These are phyloP conservation scores for Halocynthia aurantium DNA, from an alignment of 23 tunicate genomes.

Conservation along the genomic window DNA sequence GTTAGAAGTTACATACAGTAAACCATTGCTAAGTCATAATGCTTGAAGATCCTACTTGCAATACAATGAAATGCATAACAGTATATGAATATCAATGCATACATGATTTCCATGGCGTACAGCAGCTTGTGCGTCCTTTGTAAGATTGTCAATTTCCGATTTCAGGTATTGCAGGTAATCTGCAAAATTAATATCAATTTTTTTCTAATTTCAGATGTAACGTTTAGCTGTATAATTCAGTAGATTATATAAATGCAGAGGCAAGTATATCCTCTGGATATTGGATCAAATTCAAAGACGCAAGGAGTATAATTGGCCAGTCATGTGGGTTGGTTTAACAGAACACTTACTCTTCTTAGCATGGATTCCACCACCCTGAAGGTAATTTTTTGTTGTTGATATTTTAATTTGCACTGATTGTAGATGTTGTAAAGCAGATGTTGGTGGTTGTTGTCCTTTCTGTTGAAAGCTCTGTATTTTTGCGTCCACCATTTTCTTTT, in stretches of 20 bases:
- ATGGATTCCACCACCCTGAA: conserved; percentile 49
- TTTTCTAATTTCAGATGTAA: background rate
- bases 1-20: no score
- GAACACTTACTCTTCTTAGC: conserved; percentile 45
- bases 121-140: conserved; percentile 49
- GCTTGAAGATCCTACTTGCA: no score
- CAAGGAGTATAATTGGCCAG: background rate
- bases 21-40: no score
- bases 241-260: background rate
- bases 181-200: conserved; percentile 3
- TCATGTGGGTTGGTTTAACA: background rate
- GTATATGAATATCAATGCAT: background rate
- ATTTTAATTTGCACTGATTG: conserved; percentile 28
- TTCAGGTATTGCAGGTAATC: conserved; percentile 52
- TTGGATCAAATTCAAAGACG: background rate
- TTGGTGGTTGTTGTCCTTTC: conserved; percentile 28
- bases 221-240: background rate
- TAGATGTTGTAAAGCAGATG: conserved; percentile 30
- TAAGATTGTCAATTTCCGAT: conserved; percentile 38
- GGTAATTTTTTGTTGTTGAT: conserved; percentile 44
- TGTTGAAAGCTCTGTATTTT: conserved; percentile 47
- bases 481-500: conserved; percentile 53
- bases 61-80: no score
- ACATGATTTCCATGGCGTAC: conserved; percentile 66
- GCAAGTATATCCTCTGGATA: background rate